Percentiles rank a stretch among this genome's conserved stretches.
Evolutionary conservation across 1,140 invertebrate genomes (phyloP).

Genomic region (Leptinotarsa lineolata): DNA sequence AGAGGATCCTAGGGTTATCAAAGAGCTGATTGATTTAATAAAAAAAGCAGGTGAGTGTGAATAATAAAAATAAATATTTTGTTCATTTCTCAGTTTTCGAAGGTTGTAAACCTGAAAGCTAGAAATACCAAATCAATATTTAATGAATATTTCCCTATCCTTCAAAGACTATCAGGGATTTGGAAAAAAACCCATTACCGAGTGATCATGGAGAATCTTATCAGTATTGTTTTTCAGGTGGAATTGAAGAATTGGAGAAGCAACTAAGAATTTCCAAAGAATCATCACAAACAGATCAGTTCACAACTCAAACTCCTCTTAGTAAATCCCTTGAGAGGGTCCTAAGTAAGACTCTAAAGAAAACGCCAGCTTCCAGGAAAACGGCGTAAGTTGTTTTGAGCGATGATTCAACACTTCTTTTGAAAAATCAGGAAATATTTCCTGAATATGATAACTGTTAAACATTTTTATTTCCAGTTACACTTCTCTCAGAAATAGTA

Average conservation of each 20-base stretch:
- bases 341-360: slow-evolving; percentile 54
- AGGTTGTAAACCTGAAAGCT: too few relatives aligned
- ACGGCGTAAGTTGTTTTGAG: not conserved
- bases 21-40: slow-evolving; percentile 81
- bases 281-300: slow-evolving; percentile 45
- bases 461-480: slow-evolving; percentile 41
- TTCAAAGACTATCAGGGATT: too few relatives aligned
- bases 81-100: too few relatives aligned
- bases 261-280: slow-evolving; percentile 68
- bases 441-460: too few relatives aligned
- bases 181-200: too few relatives aligned
- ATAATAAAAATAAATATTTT: too few relatives aligned
- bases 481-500: slow-evolving; percentile 61
- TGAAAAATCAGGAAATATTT: not conserved
- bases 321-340: slow-evolving; percentile 75
- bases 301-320: slow-evolving; percentile 64
- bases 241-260: slow-evolving; percentile 80
- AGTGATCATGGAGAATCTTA: too few relatives aligned
- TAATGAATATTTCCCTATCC: too few relatives aligned
- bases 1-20: slow-evolving; percentile 82
- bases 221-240: slow-evolving; percentile 58
- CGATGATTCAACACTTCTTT: not conserved
- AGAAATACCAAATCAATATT: too few relatives aligned
- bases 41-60: slow-evolving; percentile 70
- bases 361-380: slow-evolving; percentile 31